These are phyloP conservation scores for Mirza zaza DNA, from an alignment of 2,113 vertebrate species.

Conservation along the genomic window DNA sequence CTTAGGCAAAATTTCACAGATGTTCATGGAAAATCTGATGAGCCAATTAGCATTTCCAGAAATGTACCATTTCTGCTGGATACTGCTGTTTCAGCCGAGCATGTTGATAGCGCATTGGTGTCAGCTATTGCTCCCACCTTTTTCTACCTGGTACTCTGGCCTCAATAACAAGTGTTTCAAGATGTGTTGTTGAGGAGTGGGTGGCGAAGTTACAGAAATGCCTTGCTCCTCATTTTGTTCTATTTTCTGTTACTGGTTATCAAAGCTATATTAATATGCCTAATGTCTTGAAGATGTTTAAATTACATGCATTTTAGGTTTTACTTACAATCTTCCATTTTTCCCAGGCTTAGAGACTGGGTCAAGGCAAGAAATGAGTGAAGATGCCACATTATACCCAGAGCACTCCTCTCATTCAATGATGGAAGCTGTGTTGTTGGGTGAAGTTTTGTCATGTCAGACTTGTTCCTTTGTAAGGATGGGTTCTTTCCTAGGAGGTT, in stretches of 20 bases:
- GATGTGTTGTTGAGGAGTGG: not conserved
- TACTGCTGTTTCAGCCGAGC: not conserved
- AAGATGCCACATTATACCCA: not conserved
- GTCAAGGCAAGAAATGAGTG: not conserved
- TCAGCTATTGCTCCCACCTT: not conserved
- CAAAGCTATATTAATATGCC: not conserved
- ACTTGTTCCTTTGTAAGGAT: not conserved
- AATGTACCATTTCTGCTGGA: not conserved
- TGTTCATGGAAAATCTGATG: not conserved
- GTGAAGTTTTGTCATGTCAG: not conserved
- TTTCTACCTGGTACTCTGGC: not conserved
- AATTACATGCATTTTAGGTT: not conserved
- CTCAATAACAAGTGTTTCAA: not conserved
- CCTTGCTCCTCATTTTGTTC: not conserved
- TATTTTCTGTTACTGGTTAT: not conserved
- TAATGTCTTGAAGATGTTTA: not conserved
- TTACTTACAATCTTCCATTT: not conserved
- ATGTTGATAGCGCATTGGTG: fast-evolving
- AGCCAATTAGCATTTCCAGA: not conserved
- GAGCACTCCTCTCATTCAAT: not conserved
- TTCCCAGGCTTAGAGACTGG: not conserved
- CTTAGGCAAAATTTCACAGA: not conserved
- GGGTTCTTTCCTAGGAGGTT: not conserved
- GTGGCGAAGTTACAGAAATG: not conserved
- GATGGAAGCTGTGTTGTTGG: not conserved